Conservation (phyloP, 2,888 invertebrate genomes). For the Branchellion lobata region DNA sequence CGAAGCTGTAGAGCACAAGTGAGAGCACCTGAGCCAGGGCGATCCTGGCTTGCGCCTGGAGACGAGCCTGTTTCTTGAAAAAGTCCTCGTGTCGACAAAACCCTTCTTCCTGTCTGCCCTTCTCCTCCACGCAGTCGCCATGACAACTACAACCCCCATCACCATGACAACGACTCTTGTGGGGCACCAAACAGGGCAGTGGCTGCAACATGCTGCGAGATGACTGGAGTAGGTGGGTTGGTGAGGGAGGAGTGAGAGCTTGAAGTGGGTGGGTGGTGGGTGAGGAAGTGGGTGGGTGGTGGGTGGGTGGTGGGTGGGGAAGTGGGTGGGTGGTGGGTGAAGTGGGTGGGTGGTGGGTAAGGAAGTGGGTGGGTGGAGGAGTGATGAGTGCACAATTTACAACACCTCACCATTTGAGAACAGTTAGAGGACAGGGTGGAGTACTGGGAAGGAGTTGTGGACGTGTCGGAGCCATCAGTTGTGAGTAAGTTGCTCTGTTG, state of each 20-base stretch:
- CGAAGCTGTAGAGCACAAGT: no score
- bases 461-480: neutral
- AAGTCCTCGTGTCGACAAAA: slow-evolving; percentile 60
- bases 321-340: no score
- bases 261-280: no score
- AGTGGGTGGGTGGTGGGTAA: no score
- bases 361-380: no score
- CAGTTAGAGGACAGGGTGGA: neutral
- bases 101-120: neutral
- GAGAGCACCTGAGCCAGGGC: slow-evolving; percentile 61
- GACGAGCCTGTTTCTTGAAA: slow-evolving; percentile 56
- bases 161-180: neutral
- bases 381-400: no score
- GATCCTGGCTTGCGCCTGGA: slow-evolving; percentile 59
- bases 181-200: neutral
- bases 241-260: no score
- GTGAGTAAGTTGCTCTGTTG: neutral
- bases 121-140: no score
- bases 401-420: neutral
- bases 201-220: neutral
- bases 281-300: no score
- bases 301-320: no score
- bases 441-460: neutral
- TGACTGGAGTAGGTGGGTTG: no score
- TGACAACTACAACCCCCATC: neutral